Base-by-base conservation (phyloP, 2,797 vertebrate species). In the Gymnoscopelus braueri region DNA sequence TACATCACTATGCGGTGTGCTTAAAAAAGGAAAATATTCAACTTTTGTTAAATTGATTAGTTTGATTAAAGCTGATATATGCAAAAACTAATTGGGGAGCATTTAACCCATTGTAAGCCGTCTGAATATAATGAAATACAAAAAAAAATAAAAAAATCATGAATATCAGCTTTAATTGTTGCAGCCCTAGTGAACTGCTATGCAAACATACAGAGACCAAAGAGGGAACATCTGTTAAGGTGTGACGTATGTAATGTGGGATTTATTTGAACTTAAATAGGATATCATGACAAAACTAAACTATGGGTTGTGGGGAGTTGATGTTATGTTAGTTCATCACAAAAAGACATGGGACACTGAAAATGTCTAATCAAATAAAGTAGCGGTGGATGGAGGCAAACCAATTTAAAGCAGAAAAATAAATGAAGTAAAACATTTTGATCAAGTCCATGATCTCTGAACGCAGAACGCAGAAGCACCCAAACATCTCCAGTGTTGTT, bases 401-500 rank as follows among this genome's bases (percentile, higher is more conserved):
- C n/a, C 14, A 15, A n/a, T 7, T 49, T 39, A 14, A 54, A 65
- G 14, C 12, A 55, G 32, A 50, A 49, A 19, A 24, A 48, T 29
- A 66, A 50, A 52, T 50, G 56, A 56, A 70, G 67, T 62, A 39
- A 32, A 69, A 65, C 13, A 48, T 59, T 15, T 7, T 12, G 39
- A 61, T 69, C 39, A 3, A 61, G 49, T 60, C 67, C 65, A 60
- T 8, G 39, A 39, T 77, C 29, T 71, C 15, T 13, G 8, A 52
- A 29, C 26, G 26, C 26, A 26, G 24, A 57, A 81, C 44, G 24
- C 58, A 80, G 63, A 69, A 35, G 9, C 77, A 71, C 67, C 74
- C 65, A 76, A 78, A 84, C 60, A 81, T 71, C 75, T 77, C 55
- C 32, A 51, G 63, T 12, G 10, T 67, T 2, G 51, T 59, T 63